Conservation (phyloP, 2,113 vertebrate genomes). For the Bos taurus region ARS-UCD2.0 NC_037349.1:11315501-11316000, state of each 20-base stretch:
- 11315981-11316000: slow-evolving; percentile 35
- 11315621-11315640: too few species aligned
- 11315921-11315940: not conserved
- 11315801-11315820: not conserved
- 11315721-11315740: not conserved
- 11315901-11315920: not conserved
- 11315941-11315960: not conserved
- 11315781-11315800: not conserved
- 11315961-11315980: not conserved
- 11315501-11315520: too few species aligned
- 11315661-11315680: too few species aligned
- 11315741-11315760: not conserved
- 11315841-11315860: not conserved
- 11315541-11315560: too few species aligned
- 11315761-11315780: not conserved
- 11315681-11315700: too few species aligned
- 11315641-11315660: too few species aligned
- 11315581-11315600: too few species aligned
- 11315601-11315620: too few species aligned
- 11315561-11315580: too few species aligned
- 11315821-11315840: not conserved
- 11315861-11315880: not conserved
- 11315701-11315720: not conserved
- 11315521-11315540: too few species aligned
- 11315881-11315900: not conserved